Evolutionary conservation across 2,113 vertebrate species (phyloP), one percentile per base, ranked within the genome.

Genomic region (Tetraodon nigroviridis): DNA sequence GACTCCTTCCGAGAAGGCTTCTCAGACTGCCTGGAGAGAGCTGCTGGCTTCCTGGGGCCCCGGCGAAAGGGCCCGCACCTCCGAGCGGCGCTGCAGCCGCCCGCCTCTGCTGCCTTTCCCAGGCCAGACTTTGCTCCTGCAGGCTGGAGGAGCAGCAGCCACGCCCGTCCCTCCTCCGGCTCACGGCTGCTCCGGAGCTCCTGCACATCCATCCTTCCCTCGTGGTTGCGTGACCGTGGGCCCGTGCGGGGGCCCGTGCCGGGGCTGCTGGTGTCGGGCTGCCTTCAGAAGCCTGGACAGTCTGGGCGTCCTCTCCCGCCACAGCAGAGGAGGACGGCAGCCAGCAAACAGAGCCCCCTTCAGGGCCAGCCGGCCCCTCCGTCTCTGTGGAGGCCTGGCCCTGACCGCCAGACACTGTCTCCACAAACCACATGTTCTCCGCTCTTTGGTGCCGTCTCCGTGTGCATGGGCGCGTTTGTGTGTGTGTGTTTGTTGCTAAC

Each of bases 21-120:
- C 78, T 84, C 84, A 3, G 58, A 67, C 11, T 90, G 88, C 75
- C 62, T 88, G 56, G 76, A 84, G 65, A 82, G 60, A 58, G 87
- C 87, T 0, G 5, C 78, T 22, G 69, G 19, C 7, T 89, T 88
- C 76, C 75, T 91, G 74, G 78, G 80, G 7, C 63, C 77, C 3
- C 64, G 73, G 19, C 75, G 78, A 4, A 76, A 78, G 47, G 55
- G 71, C 5, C 51, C n/a, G 51, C 76, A 69, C 51, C 75, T 79
- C 1, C 68, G 71, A 15, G 51, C 55, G 1, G 71, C 67, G 0
- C 58, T 85, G 37, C 29, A 80, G 0, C 50, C 77, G 0, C 60
- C 64, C 19, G 57, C 73, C 10, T 46, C 61, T 3, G 57, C 57
- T 41, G 51, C 49, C 16, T 21, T 71, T 5, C 37, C 58, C 42